Evolutionary conservation across 2,888 invertebrate species (phyloP).

Genomic region (Phoronis australis): DNA sequence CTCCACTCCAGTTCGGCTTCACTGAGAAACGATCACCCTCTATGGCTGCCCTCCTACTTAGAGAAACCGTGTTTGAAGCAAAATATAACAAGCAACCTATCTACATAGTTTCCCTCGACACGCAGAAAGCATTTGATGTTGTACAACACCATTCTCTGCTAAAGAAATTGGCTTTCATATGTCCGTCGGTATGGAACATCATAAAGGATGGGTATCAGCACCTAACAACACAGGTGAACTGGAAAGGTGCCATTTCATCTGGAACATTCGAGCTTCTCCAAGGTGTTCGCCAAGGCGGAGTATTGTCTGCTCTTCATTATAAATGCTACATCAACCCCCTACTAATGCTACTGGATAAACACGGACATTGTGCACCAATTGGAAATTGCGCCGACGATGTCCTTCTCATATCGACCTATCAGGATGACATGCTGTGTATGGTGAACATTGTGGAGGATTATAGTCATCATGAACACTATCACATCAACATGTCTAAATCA

Average conservation of each 20-base stretch:
- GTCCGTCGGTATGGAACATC: too few species aligned
- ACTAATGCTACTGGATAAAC: constrained; percentile 2
- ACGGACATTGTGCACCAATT: constrained; percentile 1
- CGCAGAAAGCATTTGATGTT: not conserved
- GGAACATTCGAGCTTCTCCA: not conserved
- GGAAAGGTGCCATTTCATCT: not conserved
- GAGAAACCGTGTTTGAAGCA: not conserved
- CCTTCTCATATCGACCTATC: too few species aligned
- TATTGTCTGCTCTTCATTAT: too few species aligned
- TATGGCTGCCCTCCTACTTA: not conserved
- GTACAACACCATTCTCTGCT: not conserved
- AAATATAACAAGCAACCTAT: not conserved
- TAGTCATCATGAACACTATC: too few species aligned
- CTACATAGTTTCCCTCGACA: not conserved
- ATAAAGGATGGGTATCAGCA: too few species aligned
- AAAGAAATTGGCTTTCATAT: not conserved
- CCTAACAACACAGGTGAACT: not conserved
- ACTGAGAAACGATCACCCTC: not conserved
- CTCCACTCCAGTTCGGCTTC: not conserved
- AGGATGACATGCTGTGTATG: too few species aligned
- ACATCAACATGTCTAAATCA: too few species aligned
- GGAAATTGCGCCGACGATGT: constrained; percentile 1
- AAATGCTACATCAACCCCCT: constrained; percentile 3
- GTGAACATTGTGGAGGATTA: not conserved
- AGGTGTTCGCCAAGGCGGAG: not conserved